Evolutionary conservation across 1,140 invertebrate species (phyloP).

Genomic region (Heliconius nattereri): DNA sequence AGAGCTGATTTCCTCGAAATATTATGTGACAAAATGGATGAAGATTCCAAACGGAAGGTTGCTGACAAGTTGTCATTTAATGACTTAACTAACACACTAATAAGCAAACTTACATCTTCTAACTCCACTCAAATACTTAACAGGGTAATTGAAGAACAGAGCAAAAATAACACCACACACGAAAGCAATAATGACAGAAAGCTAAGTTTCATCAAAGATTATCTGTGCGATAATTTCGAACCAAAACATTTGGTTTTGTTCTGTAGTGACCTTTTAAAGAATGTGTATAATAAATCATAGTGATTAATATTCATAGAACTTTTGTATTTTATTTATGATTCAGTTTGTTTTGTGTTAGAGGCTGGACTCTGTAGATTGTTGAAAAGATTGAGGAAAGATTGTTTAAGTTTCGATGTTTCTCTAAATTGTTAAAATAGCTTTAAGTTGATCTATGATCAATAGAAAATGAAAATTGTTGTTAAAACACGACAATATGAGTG

Average conservation of each 20-base stretch:
- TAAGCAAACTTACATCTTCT: constrained; percentile 46
- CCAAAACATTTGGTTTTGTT: constrained; percentile 60
- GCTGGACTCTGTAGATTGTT: constrained; percentile 28
- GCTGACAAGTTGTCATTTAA: constrained; percentile 46
- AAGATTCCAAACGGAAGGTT: constrained; percentile 49
- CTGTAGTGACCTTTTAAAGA: constrained; percentile 63
- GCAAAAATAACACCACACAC: constrained; percentile 14
- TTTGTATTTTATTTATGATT: neutral
- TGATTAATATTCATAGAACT: neutral
- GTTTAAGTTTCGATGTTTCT: constrained; percentile 24
- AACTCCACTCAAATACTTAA: constrained; percentile 43
- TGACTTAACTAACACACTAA: constrained; percentile 44
- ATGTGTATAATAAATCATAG: constrained; percentile 48
- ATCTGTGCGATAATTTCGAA: constrained; percentile 53
- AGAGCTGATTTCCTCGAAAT: constrained; percentile 55
- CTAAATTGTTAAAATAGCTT: constrained; percentile 4
- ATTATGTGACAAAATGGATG: constrained; percentile 48
- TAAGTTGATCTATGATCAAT: neutral
- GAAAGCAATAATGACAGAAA: constrained; percentile 33
- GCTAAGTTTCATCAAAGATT: constrained; percentile 51
- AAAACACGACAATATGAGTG: neutral
- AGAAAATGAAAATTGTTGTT: neutral
- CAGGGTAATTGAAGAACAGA: constrained; percentile 47
- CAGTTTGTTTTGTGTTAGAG: constrained; percentile 19
- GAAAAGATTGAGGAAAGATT: constrained; percentile 6